Percentiles rank a stretch among this genome's conserved stretches.
Evolutionary conservation across 2,797 vertebrate genomes (phyloP).

Genomic region (Phaenicophaeus curvirostris): DNA sequence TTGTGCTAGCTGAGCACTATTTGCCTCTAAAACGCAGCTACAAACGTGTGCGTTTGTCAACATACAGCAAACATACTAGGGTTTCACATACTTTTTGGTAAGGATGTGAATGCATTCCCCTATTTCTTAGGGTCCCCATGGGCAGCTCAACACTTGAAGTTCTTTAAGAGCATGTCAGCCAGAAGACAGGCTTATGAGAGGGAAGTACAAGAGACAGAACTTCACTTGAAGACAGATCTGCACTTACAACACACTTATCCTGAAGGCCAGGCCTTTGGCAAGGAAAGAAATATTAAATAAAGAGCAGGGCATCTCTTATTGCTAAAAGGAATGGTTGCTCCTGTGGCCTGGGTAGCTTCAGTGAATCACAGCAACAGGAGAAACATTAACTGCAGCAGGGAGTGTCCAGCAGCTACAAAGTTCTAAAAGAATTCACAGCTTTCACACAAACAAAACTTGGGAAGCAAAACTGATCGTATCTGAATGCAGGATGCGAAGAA

Average conservation of each 20-base stretch:
- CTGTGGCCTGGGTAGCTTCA: background rate
- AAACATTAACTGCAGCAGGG: background rate
- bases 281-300: constrained; percentile 14
- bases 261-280: constrained; percentile 6
- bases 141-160: background rate
- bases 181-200: background rate
- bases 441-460: background rate
- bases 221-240: background rate
- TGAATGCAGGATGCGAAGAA: background rate
- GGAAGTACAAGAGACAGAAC: background rate
- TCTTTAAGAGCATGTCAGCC: background rate
- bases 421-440: background rate
- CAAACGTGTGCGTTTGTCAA: background rate
- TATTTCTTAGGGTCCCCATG: background rate
- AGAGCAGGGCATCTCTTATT: background rate
- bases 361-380: background rate
- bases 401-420: background rate
- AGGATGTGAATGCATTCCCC: background rate
- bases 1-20: background rate
- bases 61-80: background rate
- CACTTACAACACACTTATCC: background rate
- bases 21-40: background rate
- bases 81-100: constrained; percentile 16
- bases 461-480: background rate
- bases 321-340: background rate